phyloP scores from a whole-genome alignment of 2,113 vertebrate genomes.

The Nothoprocta perdicaria region DNA sequence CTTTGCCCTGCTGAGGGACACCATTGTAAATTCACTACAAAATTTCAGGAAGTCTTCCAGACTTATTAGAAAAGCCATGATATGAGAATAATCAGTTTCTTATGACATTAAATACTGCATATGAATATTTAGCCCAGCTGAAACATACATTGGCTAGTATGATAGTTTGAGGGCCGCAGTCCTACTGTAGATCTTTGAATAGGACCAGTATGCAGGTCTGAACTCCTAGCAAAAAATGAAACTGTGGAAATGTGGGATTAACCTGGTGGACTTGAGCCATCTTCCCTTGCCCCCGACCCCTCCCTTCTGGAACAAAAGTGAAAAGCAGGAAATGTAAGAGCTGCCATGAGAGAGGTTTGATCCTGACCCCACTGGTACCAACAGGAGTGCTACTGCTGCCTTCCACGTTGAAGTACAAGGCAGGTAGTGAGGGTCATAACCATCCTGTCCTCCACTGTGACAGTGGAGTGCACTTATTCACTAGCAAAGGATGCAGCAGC shows the following conservation, averaged over 20 bases:
- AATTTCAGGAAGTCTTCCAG: neutral
- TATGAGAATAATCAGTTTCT: neutral
- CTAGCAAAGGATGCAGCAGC: neutral
- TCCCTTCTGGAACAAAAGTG: neutral
- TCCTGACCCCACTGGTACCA: neutral
- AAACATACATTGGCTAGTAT: neutral
- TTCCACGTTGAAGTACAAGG: neutral
- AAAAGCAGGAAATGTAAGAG: neutral
- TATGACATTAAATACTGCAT: neutral
- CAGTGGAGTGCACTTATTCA: neutral
- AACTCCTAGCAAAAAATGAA: neutral
- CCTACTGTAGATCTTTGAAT: neutral
- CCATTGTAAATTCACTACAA: neutral
- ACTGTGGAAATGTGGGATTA: neutral
- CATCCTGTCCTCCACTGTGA: neutral
- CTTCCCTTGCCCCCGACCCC: neutral
- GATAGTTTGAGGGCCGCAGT: neutral
- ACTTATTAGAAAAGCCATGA: neutral
- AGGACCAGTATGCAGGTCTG: neutral
- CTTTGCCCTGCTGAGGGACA: neutral
- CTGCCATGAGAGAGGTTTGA: neutral
- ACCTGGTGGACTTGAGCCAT: neutral
- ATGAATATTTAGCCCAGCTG: neutral
- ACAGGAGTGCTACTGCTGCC: neutral
- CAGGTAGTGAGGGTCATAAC: neutral